These are phyloP conservation scores for Bergia puertoricense DNA, from an alignment of 92 coral and sea anemone species.

Conservation along the genomic window DNA sequence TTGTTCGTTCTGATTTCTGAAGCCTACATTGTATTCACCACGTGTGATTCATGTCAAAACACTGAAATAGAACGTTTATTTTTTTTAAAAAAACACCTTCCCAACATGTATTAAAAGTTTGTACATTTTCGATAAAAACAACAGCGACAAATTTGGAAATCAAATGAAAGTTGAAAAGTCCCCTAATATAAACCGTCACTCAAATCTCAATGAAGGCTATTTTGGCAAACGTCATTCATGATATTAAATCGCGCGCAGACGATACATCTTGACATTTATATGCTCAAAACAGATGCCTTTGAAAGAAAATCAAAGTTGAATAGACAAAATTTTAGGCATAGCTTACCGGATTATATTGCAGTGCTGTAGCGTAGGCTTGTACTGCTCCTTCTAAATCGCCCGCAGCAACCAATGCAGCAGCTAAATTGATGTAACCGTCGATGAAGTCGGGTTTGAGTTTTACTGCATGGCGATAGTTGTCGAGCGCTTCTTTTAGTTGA, in stretches of 20 bases:
- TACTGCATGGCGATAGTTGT: conserved; percentile 98
- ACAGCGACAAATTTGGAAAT: conserved; percentile 1
- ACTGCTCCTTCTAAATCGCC: conserved; percentile 99
- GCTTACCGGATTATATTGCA: conserved; percentile 97
- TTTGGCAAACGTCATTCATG: conserved; percentile 14
- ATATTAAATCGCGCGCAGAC: conserved; percentile 8
- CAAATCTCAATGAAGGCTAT: conserved; percentile 16
- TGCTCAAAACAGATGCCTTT: conserved; percentile 33
- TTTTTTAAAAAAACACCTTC: background rate
- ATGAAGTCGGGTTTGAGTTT: conserved; percentile 99
- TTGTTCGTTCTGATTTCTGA: no score
- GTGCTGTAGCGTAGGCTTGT: conserved; percentile 95
- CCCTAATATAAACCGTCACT: background rate
- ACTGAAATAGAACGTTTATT: no score
- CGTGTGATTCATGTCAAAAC: no score
- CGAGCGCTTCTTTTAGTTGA: conserved; percentile 95
- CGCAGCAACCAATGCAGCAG: conserved; percentile 99
- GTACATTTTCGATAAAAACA: background rate
- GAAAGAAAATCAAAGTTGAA: conserved; percentile 33
- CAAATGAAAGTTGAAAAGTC: background rate
- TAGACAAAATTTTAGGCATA: conserved; percentile 38
- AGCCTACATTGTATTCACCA: no score
- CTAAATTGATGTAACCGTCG: conserved; percentile 98
- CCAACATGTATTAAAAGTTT: background rate
- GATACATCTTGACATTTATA: background rate